Evolutionary conservation across 2,797 vertebrate species (phyloP).

Genomic region (Takifugu ocellatus): DNA sequence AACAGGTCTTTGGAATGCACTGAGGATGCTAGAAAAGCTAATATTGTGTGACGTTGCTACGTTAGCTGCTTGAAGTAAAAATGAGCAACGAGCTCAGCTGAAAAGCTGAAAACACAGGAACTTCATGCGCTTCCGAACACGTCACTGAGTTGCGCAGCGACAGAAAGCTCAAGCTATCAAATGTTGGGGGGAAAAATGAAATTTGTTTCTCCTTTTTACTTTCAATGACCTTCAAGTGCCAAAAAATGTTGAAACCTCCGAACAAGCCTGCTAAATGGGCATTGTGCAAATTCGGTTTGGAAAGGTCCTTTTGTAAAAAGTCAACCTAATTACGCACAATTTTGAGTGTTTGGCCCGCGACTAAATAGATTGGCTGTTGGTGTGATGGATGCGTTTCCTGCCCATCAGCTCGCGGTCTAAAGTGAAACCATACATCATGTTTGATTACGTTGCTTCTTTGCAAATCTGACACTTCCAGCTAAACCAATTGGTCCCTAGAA

Average conservation of each 20-base stretch:
- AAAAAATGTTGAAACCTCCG: constrained; percentile 30
- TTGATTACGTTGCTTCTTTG: constrained; percentile 76
- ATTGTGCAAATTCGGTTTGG: constrained; percentile 58
- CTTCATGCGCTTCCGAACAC: no score
- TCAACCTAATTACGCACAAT: constrained; percentile 74
- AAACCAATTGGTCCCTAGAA: constrained; percentile 70
- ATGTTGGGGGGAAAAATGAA: background rate
- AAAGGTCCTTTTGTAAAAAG: constrained; percentile 56
- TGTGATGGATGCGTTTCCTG: constrained; percentile 78
- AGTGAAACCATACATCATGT: constrained; percentile 82
- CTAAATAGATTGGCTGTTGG: constrained; percentile 74
- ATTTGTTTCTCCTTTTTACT: background rate
- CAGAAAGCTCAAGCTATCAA: no score
- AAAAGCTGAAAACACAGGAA: background rate
- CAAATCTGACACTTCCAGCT: constrained; percentile 50
- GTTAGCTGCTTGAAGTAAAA: no score
- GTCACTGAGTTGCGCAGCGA: no score
- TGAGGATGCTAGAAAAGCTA: no score
- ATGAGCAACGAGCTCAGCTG: background rate
- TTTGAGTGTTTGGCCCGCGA: constrained; percentile 68
- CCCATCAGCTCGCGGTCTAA: constrained; percentile 62
- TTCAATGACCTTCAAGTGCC: constrained; percentile 50
- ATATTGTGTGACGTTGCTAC: no score
- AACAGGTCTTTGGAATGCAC: no score
- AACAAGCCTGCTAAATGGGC: constrained; percentile 34